Base-by-base conservation (phyloP, 2,888 invertebrate species). In the Synergus japonicus region DNA sequence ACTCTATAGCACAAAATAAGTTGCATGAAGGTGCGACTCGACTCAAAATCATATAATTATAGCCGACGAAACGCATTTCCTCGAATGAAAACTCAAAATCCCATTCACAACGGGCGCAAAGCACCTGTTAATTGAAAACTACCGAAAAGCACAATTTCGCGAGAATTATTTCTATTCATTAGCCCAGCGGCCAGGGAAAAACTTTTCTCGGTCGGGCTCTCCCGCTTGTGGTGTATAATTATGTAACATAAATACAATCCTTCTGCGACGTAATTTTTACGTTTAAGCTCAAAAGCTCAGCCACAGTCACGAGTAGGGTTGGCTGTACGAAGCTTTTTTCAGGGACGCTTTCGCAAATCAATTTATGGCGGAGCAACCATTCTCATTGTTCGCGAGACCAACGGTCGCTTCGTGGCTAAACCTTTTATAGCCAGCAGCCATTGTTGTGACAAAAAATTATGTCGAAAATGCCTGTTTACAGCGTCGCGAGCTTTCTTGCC, bases 121-220 rank as follows among this genome's bases (percentile, higher is more conserved):
- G 77, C 79, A 82, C 81, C 85, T 89, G 90, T 90, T 90, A 90
- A 90, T 90, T 90, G 90, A 89, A 90, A 90, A 89, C 90, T 90
- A 90, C 88, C 90, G 85, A 90, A 90, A 90, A 88, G 89, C 88
- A 88, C 88, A 88, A 89, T 88, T 89, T 87, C 86, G 86, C 84
- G 88, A 88, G 89, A 91, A 91, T 92, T 92, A 92, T 92, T 90
- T 90, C 91, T 92, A 91, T 92, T 92, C 92, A 92, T 92, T 92
- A 92, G 89, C 90, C 87, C 86, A 86, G 80, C 83, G 88, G 86
- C 84, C 85, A 85, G 84, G 83, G 84, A 69, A 83, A 82, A 82
- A 81, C 81, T 83, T 82, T 82, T 83, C 83, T 82, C 78, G 69
- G 82, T 73, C 82, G 79, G 77, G 58, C 60, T 67, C 82, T 84